Evolutionary conservation across 2,797 vertebrate genomes (phyloP).

Genomic region (Anguilla obscura): DNA sequence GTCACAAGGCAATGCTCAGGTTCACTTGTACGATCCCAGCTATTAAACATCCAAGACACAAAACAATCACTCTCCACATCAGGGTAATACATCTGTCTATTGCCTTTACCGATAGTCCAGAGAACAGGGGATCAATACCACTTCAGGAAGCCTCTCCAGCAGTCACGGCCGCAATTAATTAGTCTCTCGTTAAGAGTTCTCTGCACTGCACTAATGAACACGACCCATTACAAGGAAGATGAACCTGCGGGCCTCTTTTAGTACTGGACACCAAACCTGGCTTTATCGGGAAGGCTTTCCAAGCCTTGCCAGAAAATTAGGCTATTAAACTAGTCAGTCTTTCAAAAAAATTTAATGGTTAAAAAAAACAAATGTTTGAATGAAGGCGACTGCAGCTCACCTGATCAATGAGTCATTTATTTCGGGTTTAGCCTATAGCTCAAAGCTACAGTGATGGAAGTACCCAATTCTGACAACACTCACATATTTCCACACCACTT

Average conservation of each 20-base stretch:
- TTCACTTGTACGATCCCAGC: neutral
- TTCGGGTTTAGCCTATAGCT: too few species aligned
- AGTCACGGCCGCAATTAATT: neutral
- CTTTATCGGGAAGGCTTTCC: neutral
- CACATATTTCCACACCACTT: neutral
- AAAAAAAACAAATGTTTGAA: neutral
- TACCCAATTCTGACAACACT: neutral
- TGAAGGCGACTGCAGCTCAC: neutral
- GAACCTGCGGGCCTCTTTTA: neutral
- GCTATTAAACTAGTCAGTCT: neutral
- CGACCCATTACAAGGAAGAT: neutral
- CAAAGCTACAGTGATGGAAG: neutral
- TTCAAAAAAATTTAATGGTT: neutral
- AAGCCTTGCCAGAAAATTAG: neutral
- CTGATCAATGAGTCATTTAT: too few species aligned
- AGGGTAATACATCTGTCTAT: neutral
- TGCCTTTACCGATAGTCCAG: neutral
- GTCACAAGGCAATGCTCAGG: neutral
- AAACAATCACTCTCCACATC: neutral
- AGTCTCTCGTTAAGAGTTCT: neutral
- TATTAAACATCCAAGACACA: neutral
- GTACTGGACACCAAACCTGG: neutral
- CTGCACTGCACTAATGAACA: neutral
- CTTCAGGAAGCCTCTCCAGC: neutral
- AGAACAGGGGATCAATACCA: neutral